A percentile compares a stretch with the other conserved stretches of the same genome.
Evolutionary conservation across 1,140 invertebrate genomes (phyloP).

Genomic region (Conus ventricosus): DNA sequence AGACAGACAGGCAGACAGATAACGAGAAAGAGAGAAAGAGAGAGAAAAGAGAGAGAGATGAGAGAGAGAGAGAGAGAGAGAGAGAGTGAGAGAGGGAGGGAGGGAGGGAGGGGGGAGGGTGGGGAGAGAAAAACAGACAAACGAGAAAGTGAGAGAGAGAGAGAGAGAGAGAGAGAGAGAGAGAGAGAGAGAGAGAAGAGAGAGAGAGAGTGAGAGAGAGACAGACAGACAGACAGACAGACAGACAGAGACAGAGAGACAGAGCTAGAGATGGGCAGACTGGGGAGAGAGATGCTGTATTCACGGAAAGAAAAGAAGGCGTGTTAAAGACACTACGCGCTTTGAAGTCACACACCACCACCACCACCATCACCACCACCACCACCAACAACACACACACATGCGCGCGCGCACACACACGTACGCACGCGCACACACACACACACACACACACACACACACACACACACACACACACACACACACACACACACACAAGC

Average conservation of each 20-base stretch:
- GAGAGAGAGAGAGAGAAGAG: slow-evolving; percentile 11
- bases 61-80: slow-evolving; percentile 1
- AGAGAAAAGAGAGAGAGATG: neutral
- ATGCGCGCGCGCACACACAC: too few species aligned
- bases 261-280: neutral
- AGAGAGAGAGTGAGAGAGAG: neutral
- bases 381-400: too few species aligned
- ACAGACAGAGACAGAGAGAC: neutral
- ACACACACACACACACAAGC: too few species aligned
- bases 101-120: neutral
- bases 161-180: neutral
- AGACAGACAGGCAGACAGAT: too few species aligned
- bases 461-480: too few species aligned
- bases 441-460: neutral
- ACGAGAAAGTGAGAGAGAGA: neutral
- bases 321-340: too few species aligned
- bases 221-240: neutral
- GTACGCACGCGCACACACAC: too few species aligned
- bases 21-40: neutral
- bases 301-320: too few species aligned
- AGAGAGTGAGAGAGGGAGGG: neutral
- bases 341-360: too few species aligned
- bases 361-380: too few species aligned
- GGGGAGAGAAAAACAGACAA: neutral
- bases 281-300: too few species aligned